These are phyloP conservation scores for Lordiphosa collinella DNA, from an alignment of 1,140 invertebrate genomes.

Conservation along the genomic window DNA sequence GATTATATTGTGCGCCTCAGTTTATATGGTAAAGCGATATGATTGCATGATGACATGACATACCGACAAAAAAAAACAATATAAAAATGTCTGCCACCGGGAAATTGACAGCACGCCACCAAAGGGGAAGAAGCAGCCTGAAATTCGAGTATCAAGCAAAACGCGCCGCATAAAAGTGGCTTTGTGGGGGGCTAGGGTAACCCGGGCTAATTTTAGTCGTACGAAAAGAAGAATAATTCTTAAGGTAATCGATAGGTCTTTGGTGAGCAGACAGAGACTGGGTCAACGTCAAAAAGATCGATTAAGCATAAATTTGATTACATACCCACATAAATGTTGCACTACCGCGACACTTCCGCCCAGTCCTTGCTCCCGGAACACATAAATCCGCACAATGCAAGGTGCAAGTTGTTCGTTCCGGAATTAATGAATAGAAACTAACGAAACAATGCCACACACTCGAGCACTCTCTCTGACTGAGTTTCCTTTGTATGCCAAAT, in stretches of 20 bases:
- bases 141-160: conserved; percentile 52
- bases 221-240: conserved; percentile 37
- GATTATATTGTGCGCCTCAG: conserved; percentile 50
- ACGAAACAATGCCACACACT: conserved; percentile 39
- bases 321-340: neutral
- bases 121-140: conserved; percentile 2
- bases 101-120: conserved; percentile 70
- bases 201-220: conserved; percentile 58
- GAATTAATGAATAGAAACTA: conserved; percentile 20
- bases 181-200: conserved; percentile 36
- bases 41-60: conserved; percentile 74
- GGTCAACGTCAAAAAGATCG: neutral
- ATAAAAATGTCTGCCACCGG: conserved; percentile 50
- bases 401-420: conserved; percentile 9
- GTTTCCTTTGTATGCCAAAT: conserved; percentile 28
- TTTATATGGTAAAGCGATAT: conserved; percentile 69
- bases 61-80: conserved; percentile 21
- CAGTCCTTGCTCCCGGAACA: neutral
- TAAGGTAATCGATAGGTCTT: conserved; percentile 51
- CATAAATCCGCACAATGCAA: conserved; percentile 46
- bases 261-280: conserved; percentile 1
- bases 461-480: neutral
- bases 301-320: neutral
- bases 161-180: conserved; percentile 29
- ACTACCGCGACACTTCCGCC: neutral